Percentiles rank a stretch among this genome's conserved stretches.
Conservation (phyloP, 2,888 invertebrate genomes). For the Brachycybe producta region DNA sequence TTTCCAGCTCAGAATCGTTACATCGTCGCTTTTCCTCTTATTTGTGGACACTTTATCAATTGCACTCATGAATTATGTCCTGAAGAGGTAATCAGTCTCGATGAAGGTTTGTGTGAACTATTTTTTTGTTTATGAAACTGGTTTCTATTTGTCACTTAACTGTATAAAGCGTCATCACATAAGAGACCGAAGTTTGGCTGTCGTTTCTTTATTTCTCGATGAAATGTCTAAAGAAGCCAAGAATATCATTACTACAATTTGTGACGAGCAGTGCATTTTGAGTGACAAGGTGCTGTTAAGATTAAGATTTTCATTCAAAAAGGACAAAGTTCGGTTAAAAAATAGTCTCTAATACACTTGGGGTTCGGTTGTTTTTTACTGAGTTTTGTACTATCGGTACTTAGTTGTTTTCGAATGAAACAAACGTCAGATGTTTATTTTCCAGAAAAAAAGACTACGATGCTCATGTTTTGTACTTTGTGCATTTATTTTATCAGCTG, state of each 20-base stretch:
- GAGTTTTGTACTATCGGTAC: too few relatives aligned
- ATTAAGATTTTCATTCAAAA: too few relatives aligned
- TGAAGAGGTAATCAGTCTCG: constrained; percentile 51
- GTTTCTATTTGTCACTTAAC: constrained; percentile 11
- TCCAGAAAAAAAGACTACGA: too few relatives aligned
- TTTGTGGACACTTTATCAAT: constrained; percentile 95
- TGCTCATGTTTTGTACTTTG: too few relatives aligned
- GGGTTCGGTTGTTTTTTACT: not conserved
- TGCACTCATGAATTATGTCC: constrained; percentile 97
- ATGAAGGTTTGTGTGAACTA: not conserved
- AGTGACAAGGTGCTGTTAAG: constrained; percentile 71
- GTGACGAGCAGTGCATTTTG: constrained; percentile 95
- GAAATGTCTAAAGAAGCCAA: constrained; percentile 99
- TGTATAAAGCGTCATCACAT: constrained; percentile 65
- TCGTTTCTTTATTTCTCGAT: constrained; percentile 93
- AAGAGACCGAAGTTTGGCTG: constrained; percentile 82
- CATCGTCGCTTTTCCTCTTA: constrained; percentile 92
- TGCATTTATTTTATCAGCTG: constrained; percentile 35
- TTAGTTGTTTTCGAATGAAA: too few relatives aligned
- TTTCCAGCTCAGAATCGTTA: constrained; percentile 97
- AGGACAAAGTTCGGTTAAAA: too few relatives aligned
- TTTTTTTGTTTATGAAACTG: constrained; percentile 9
- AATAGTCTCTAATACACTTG: not conserved
- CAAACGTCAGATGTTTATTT: too few relatives aligned
- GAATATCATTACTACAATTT: constrained; percentile 95